Conservation (phyloP, 1,140 invertebrate species). For the Drosophila gunungcola region DNA sequence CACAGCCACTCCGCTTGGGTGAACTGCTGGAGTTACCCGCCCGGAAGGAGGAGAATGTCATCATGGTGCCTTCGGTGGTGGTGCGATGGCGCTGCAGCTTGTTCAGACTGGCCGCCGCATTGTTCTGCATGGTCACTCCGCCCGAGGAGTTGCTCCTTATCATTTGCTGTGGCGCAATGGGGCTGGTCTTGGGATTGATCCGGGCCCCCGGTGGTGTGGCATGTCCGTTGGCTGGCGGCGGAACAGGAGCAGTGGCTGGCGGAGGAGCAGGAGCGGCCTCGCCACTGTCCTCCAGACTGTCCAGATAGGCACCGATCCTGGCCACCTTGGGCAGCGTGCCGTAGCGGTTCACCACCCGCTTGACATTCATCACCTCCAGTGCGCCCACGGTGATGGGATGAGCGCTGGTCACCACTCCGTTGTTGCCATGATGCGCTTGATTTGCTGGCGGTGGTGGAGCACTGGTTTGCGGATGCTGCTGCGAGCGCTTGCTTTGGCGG, state of each 20-base stretch:
- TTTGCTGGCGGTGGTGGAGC: conserved; percentile 66
- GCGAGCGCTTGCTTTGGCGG: conserved; percentile 87
- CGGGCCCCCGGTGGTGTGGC: conserved; percentile 42
- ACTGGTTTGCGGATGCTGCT: conserved; percentile 76
- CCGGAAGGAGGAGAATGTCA: conserved; percentile 85
- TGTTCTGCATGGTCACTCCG: conserved; percentile 88
- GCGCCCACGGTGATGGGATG: conserved; percentile 90
- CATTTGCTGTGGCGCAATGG: conserved; percentile 87
- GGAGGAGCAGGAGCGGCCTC: conserved; percentile 22
- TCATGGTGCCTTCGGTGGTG: conserved; percentile 84
- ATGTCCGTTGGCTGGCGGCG: conserved; percentile 62
- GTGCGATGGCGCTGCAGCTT: conserved; percentile 86
- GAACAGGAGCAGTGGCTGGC: conserved; percentile 29
- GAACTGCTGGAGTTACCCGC: conserved; percentile 85
- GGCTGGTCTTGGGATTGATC: conserved; percentile 85
- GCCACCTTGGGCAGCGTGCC: conserved; percentile 98
- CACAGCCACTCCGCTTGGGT: conserved; percentile 85
- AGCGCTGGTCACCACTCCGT: conserved; percentile 24
- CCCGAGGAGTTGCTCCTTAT: conserved; percentile 93
- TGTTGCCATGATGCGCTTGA: conserved; percentile 34
- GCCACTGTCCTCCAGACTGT: conserved; percentile 89
- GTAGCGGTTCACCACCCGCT: conserved; percentile 97
- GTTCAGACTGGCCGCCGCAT: conserved; percentile 85
- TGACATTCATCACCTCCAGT: conserved; percentile 98
- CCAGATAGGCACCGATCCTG: conserved; percentile 97